phyloP scores from a whole-genome alignment of 1,140 invertebrate genomes.

The Lithobius niger region DNA sequence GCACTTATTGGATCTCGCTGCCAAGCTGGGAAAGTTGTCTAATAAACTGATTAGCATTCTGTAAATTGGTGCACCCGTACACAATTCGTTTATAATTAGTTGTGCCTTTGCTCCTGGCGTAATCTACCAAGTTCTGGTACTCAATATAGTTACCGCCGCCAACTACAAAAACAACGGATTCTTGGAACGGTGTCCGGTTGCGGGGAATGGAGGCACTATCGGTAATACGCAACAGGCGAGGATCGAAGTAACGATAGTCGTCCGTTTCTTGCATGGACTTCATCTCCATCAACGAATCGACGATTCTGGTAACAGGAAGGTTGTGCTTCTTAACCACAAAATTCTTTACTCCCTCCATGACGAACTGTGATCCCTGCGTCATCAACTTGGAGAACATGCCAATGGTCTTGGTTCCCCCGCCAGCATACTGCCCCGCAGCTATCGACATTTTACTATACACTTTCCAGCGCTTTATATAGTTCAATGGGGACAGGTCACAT shows the following conservation, averaged over 20 bases:
- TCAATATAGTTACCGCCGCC: conserved; percentile 99
- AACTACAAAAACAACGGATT: conserved; percentile 87
- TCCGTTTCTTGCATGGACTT: conserved; percentile 62
- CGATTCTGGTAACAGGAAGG: conserved; percentile 78
- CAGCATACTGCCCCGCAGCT: conserved; percentile 57
- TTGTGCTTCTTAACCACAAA: conserved; percentile 95
- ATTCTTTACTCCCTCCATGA: conserved; percentile 99
- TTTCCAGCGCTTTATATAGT: conserved; percentile 79
- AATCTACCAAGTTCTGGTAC: conserved; percentile 95
- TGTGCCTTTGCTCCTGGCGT: conserved; percentile 61
- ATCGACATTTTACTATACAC: conserved; percentile 66
- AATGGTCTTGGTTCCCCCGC: conserved; percentile 91
- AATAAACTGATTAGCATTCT: conserved; percentile 82
- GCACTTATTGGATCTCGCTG: too few relatives aligned
- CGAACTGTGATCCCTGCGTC: conserved; percentile 91
- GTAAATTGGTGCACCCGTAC: conserved; percentile 86
- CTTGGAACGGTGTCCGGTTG: conserved; percentile 34
- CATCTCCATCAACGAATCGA: conserved; percentile 80
- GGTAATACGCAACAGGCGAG: conserved; percentile 64
- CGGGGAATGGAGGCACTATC: conserved; percentile 37
- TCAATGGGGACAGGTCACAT: conserved; percentile 67
- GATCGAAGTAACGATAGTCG: conserved; percentile 83
- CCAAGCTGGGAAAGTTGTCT: too few relatives aligned
- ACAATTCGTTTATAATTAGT: conserved; percentile 60
- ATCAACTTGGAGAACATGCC: conserved; percentile 98